Base-by-base conservation (phyloP, 2,113 vertebrate species). In the Aplodontia rufa region DNA sequence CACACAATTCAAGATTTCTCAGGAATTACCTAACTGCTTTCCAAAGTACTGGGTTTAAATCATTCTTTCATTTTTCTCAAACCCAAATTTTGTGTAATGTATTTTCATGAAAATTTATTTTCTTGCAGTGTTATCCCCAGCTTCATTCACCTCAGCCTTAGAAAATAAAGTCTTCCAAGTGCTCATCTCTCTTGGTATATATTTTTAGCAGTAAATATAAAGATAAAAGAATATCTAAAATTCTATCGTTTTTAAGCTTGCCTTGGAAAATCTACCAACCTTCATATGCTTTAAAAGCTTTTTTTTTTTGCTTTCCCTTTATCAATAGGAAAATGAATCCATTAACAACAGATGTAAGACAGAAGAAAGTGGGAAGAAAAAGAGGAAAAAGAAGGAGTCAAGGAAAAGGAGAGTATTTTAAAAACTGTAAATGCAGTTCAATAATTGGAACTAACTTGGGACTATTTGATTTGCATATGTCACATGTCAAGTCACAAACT, bases 81-180 rank as follows among this genome's bases (percentile, higher is more conserved):
- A 22, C 20, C 7, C n/a, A 66, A 87, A 28, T 71, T 95, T 35
- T 20, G 62, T 53, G 5, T n/a, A 64, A 58, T 87, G 1, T 42
- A 81, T 87, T 81, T 85, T 81, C 37, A 40, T 82, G 40, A 49
- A 55, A 78, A 68, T 74, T 53, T 47, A 60, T 96, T 92, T 79
- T 78, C 1, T 49, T 81, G 1, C 30, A 84, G 6, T 49, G 75
- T 22, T 87, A 87, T 32, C 86, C 42, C 91, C 68, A 42, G 7
- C 55, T n/a, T n/a, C 45, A 64, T n/a, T n/a, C 45, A 49, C 5
- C 10, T n/a, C 12, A n/a, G 74, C 12, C 62, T 83, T 66, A 81
- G 30, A 32, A 94, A 90, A 92, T 40, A 74, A 78, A 30, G 8
- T 37, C 10, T 53, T 91, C 55, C 28, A 88, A 86, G 11, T 49